phyloP scores from a whole-genome alignment of 2,888 invertebrate species.

The Brachyopa scutellaris region DNA sequence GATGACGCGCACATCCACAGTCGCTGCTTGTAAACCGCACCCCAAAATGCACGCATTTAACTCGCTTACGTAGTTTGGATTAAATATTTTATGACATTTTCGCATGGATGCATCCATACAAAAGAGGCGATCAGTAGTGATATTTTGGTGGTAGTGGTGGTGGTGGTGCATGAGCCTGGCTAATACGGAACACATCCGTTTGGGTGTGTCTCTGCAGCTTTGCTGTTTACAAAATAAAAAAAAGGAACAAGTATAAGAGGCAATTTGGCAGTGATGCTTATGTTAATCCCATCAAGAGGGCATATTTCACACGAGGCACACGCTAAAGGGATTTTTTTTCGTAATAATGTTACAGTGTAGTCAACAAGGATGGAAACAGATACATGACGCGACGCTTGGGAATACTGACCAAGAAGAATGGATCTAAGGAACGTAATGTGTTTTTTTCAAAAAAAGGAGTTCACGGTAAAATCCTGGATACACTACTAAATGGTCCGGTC shows the following conservation, averaged over 20 bases:
- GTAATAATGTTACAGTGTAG: no score
- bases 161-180: constrained; percentile 3
- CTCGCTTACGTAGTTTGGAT: constrained; percentile 38
- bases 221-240: background rate
- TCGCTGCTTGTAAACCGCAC: constrained; percentile 36
- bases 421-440: no score
- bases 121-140: constrained; percentile 15
- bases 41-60: constrained; percentile 40
- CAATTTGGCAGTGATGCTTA: constrained; percentile 32
- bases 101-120: constrained; percentile 36
- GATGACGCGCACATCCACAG: background rate
- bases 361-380: no score
- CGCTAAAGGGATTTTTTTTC: constrained; percentile 4
- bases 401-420: no score
- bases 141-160: background rate
- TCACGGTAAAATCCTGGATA: no score
- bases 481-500: no score
- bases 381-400: no score
- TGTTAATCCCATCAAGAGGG: constrained; percentile 34
- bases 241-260: background rate
- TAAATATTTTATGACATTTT: constrained; percentile 63
- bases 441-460: no score
- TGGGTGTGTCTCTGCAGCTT: constrained; percentile 38
- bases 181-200: constrained; percentile 48
- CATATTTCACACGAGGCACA: constrained; percentile 37